phyloP scores from a whole-genome alignment of 2,113 vertebrate species.

The Phrynosoma platyrhinos region DNA sequence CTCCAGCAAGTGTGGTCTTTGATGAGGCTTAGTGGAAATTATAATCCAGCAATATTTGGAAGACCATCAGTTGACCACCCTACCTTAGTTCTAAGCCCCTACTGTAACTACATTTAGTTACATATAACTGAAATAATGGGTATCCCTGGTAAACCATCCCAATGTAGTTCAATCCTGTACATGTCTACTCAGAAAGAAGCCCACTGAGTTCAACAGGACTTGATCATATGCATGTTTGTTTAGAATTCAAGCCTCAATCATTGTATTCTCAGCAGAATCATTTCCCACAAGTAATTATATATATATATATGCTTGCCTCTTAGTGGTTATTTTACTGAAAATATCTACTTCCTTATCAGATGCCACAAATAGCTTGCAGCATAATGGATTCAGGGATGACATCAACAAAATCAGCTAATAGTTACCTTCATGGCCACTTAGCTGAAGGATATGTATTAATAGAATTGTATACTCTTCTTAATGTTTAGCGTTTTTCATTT shows the following conservation, averaged over 20 bases:
- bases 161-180: background rate
- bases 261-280: background rate
- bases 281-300: background rate
- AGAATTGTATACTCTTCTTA: slow-evolving; percentile 12
- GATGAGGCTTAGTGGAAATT: too few relatives aligned
- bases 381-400: slow-evolving; percentile 41
- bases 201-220: background rate
- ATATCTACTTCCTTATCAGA: slow-evolving; percentile 46
- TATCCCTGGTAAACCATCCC: too few relatives aligned
- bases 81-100: too few relatives aligned
- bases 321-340: slow-evolving; percentile 42
- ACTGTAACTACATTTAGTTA: too few relatives aligned
- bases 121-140: too few relatives aligned
- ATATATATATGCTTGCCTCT: slow-evolving; percentile 32
- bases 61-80: too few relatives aligned
- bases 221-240: background rate
- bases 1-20: too few relatives aligned
- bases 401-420: slow-evolving; percentile 55
- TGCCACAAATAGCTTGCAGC: slow-evolving; percentile 42
- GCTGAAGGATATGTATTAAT: background rate
- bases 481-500: background rate
- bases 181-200: background rate
- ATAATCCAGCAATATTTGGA: too few relatives aligned
- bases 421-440: background rate
- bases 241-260: slow-evolving; percentile 16